Evolutionary conservation across 2,888 invertebrate genomes (phyloP).

Genomic region (Zaprionus lineosus): DNA sequence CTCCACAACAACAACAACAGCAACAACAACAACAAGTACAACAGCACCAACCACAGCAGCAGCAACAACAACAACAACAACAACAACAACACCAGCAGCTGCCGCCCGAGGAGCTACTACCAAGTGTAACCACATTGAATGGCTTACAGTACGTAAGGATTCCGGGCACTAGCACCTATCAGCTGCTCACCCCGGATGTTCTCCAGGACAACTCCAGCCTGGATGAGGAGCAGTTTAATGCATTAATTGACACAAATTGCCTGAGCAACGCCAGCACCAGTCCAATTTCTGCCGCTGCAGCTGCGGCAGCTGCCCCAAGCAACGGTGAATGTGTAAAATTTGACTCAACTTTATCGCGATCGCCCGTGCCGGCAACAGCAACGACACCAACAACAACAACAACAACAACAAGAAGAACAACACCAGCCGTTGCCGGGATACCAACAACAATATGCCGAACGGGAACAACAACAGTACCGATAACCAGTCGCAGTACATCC

Average conservation of each 20-base stretch:
- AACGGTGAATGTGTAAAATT: conserved; percentile 71
- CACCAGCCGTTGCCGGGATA: too few species aligned
- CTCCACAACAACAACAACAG: not conserved
- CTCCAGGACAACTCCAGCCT: conserved; percentile 80
- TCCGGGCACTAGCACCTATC: conserved; percentile 86
- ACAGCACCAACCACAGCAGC: not conserved
- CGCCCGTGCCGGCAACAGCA: conserved; percentile 69
- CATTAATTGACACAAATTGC: conserved; percentile 83
- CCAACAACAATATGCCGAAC: too few species aligned
- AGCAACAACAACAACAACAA: not conserved
- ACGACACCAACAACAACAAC: conserved; percentile 32
- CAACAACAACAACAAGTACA: not conserved
- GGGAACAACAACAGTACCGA: conserved; percentile 15
- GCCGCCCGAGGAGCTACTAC: conserved; percentile 75
- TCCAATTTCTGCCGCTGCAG: conserved; percentile 77
- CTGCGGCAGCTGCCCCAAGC: conserved; percentile 49
- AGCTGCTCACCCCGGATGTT: conserved; percentile 85
- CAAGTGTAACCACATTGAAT: conserved; percentile 83
- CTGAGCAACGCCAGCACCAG: conserved; percentile 81
- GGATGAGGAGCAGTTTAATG: conserved; percentile 86
- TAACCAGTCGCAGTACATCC: conserved; percentile 43
- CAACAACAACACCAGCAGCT: conserved; percentile 7
- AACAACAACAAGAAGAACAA: conserved; percentile 30
- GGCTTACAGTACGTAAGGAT: conserved; percentile 86
- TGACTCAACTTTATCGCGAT: conserved; percentile 63